These are phyloP conservation scores for Eubasilissa splendida DNA, from an alignment of 2,888 invertebrate species.

Conservation along the genomic window DNA sequence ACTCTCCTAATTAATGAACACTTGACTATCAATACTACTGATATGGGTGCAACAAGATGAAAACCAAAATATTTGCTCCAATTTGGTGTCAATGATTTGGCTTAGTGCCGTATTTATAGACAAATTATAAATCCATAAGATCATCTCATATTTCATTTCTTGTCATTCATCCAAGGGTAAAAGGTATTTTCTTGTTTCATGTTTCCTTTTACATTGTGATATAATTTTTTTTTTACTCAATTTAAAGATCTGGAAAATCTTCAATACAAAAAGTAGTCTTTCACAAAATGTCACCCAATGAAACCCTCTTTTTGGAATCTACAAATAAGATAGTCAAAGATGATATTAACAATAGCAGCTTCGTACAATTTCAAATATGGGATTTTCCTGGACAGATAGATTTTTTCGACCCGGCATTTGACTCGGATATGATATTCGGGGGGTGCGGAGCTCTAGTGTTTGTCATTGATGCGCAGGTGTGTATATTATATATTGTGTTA, in stretches of 20 bases:
- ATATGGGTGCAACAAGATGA: too few relatives aligned
- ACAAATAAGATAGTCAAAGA: slow-evolving; percentile 99
- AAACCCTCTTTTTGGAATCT: slow-evolving; percentile 97
- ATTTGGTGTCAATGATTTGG: too few relatives aligned
- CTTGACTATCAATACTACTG: too few relatives aligned
- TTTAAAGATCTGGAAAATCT: slow-evolving; percentile 95
- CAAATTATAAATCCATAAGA: too few relatives aligned
- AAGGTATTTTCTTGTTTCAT: too few relatives aligned
- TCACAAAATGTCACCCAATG: slow-evolving; percentile 99
- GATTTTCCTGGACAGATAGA: slow-evolving; percentile 99
- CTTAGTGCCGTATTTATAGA: too few relatives aligned
- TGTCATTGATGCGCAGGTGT: slow-evolving; percentile 97
- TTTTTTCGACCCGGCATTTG: slow-evolving; percentile 96
- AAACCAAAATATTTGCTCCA: too few relatives aligned
- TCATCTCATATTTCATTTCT: too few relatives aligned
- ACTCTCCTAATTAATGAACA: too few relatives aligned
- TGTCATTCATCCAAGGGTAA: too few relatives aligned
- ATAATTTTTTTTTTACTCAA: slow-evolving; percentile 38
- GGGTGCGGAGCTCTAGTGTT: slow-evolving; percentile 98
- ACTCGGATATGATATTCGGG: slow-evolving; percentile 96
- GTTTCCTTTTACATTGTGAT: too few relatives aligned
- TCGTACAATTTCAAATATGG: slow-evolving; percentile 99
- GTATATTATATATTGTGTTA: slow-evolving; percentile 4
- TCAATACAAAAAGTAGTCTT: slow-evolving; percentile 99
- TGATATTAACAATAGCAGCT: slow-evolving; percentile 95